phyloP scores from a whole-genome alignment of 2,113 vertebrate genomes.

The Eclectus roratus region DNA sequence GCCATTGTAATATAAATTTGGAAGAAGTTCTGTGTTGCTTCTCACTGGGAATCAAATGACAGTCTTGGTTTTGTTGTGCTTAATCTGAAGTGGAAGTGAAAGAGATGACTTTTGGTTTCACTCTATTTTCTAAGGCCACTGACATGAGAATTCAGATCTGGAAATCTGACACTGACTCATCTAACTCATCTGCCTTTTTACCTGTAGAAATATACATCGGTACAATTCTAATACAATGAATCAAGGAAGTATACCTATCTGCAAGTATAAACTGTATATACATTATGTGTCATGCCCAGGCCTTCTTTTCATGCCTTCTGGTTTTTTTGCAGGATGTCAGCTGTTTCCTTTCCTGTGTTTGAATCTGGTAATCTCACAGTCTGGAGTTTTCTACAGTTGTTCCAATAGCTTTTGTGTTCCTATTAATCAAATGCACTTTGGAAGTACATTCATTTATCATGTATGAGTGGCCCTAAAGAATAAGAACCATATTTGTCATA shows the following conservation, averaged over 20 bases:
- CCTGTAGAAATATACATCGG: not conserved
- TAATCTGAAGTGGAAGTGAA: not conserved
- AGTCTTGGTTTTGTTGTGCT: not conserved
- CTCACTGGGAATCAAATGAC: not conserved
- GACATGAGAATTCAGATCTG: not conserved
- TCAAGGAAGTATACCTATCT: not conserved
- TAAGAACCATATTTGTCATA: not conserved
- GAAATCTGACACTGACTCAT: not conserved
- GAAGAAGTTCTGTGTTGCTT: not conserved
- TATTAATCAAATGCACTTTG: not conserved
- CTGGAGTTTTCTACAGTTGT: not conserved
- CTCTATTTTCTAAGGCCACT: not conserved
- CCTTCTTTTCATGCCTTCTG: not conserved
- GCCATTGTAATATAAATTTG: not conserved
- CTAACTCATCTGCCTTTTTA: not conserved
- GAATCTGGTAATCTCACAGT: not conserved
- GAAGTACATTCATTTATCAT: not conserved
- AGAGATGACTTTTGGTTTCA: not conserved
- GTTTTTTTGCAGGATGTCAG: accelerated
- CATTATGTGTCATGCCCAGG: not conserved
- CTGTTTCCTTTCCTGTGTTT: not conserved
- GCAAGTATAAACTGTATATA: not conserved
- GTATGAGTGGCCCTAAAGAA: not conserved
- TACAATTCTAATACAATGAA: not conserved
- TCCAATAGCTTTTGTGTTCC: not conserved